Base-by-base conservation (phyloP, 1,140 invertebrate species). In the Zaprionus africanus region DNA sequence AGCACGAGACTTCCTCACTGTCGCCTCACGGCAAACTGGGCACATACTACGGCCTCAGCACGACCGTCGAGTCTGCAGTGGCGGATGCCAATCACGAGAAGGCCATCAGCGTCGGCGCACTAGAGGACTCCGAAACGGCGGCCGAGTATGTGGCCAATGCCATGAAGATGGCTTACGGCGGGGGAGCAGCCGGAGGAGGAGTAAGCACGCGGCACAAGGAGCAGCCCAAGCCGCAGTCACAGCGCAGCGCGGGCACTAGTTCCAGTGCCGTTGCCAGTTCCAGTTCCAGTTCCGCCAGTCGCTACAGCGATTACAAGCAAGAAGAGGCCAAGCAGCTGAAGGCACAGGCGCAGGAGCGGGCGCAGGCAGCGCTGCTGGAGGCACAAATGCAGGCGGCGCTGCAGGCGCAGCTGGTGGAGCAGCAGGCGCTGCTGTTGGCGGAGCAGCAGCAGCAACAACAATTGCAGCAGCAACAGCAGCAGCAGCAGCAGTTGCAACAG, bases 131-230 rank as follows among this genome's bases (percentile, higher is more conserved):
- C 1, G 76, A 87, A 58, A 90, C 90, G 13, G 91, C 91, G 5
- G 91, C 85, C 5, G 91, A 92, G 57, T 92, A 92, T 53, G 91
- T 92, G 56, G 82, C 77, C 19, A 92, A 92, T 76, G 91, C 91
- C 54, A 88, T 92, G 68, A 82, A 92, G 49, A 36, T 91, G 76
- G 85, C 85, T 17, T 92, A 92, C 57, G 81, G 81, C 31, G 31
- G 31, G 0, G 31, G 31, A 9, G 26, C 26, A 28, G 26, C 1
- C 1, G 28, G 28, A 7, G 28, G 28, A 28, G 28, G 1, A 28
- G 31, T 2, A 11, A 9, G 2, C 34, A 63, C 72, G 38, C 63
- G 82, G 17, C 61, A 77, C n/a, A 81, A 84, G 31, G 85, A 92
- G 26, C 82, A 85, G 38, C 61, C 72, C 6, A 77, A 61, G 56